These are phyloP conservation scores for Gonocerus acuteangulatus DNA, from an alignment of 2,888 invertebrate species.

Conservation along the genomic window DNA sequence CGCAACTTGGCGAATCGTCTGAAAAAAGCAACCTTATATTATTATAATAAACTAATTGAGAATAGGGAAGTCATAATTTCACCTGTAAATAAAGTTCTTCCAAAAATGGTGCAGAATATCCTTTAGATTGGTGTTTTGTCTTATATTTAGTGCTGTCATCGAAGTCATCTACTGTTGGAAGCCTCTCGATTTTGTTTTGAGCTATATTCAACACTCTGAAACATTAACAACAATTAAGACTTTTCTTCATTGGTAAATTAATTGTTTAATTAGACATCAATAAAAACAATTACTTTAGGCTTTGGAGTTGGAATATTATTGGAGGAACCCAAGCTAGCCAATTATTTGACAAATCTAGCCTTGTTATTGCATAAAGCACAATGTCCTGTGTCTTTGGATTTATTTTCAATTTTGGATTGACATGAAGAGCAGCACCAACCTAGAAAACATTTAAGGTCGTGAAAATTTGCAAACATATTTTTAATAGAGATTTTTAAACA, in stretches of 20 bases:
- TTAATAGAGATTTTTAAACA: not conserved
- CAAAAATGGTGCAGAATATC: conserved; percentile 66
- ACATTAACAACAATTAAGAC: not conserved
- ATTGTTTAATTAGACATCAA: too few relatives aligned
- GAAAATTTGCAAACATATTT: not conserved
- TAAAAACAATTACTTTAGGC: conserved; percentile 53
- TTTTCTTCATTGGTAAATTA: too few relatives aligned
- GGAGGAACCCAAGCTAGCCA: conserved; percentile 69
- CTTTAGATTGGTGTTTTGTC: conserved; percentile 36
- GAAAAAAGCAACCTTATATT: not conserved
- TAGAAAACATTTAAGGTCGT: conserved; percentile 39
- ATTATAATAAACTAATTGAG: too few relatives aligned
- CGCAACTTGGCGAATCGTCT: too few relatives aligned
- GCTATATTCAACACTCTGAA: conserved; percentile 70
- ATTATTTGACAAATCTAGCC: conserved; percentile 88
- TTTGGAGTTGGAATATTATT: conserved; percentile 73
- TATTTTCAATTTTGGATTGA: conserved; percentile 73
- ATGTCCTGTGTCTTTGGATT: conserved; percentile 58
- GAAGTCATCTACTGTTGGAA: conserved; percentile 50
- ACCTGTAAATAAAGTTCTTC: conserved; percentile 85
- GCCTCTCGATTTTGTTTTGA: conserved; percentile 75
- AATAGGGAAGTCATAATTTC: too few relatives aligned
- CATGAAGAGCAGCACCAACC: conserved; percentile 69
- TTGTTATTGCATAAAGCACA: conserved; percentile 82
- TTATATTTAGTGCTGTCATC: conserved; percentile 39